Percentiles rank a stretch among this genome's conserved stretches.
Evolutionary conservation across 1,140 invertebrate species (phyloP).

Genomic region (Drosophila bifasciata): DNA sequence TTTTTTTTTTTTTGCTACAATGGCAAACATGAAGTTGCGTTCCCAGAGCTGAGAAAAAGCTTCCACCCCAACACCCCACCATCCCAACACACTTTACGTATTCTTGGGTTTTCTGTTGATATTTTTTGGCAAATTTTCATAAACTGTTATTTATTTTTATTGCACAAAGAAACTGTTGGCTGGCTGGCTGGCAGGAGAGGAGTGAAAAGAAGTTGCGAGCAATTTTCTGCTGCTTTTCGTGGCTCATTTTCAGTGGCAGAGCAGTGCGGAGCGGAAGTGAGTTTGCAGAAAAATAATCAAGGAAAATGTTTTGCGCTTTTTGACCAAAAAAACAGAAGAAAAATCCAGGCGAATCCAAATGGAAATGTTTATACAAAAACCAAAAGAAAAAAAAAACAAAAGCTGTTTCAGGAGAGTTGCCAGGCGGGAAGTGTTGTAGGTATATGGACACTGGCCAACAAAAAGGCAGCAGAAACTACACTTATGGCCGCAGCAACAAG

Average conservation of each 20-base stretch:
- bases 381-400: constrained; percentile 46
- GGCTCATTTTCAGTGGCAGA: constrained; percentile 41
- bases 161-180: constrained; percentile 66
- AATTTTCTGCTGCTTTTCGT: constrained; percentile 68
- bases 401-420: constrained; percentile 23
- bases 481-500: constrained; percentile 48
- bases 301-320: constrained; percentile 72
- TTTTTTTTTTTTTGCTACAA: constrained; percentile 38
- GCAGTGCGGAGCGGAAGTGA: constrained; percentile 73
- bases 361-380: constrained; percentile 67
- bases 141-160: constrained; percentile 82
- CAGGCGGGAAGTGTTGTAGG: not conserved
- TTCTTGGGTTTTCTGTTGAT: constrained; percentile 49
- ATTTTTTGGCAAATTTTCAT: constrained; percentile 83
- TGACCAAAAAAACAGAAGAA: constrained; percentile 33
- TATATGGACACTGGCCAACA: not conserved
- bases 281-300: constrained; percentile 69
- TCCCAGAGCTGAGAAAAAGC: constrained; percentile 76
- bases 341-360: constrained; percentile 43
- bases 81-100: constrained; percentile 32
- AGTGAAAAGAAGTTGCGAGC: constrained; percentile 58
- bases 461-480: constrained; percentile 38
- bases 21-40: constrained; percentile 42
- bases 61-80: constrained; percentile 47
- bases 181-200: too few species aligned